phyloP scores from a whole-genome alignment of 1,140 invertebrate genomes.

The Ganaspis sp. region DNA sequence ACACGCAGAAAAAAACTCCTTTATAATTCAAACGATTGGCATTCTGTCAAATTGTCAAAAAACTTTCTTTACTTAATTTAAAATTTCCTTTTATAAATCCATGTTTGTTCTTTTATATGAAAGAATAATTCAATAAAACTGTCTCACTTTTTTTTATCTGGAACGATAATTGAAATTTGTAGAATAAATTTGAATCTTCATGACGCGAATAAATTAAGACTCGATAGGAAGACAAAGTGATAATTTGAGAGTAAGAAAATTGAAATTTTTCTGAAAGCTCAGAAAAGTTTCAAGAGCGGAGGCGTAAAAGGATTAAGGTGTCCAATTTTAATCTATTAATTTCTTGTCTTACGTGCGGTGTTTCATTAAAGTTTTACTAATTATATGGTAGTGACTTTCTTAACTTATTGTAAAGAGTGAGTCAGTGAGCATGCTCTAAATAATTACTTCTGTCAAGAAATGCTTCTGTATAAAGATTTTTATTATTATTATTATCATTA shows the following conservation, averaged over 20 bases:
- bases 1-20: too few species aligned
- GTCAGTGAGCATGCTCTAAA: too few species aligned
- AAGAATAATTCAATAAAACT: not conserved
- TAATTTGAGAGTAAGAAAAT: slow-evolving; percentile 12
- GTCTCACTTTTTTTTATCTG: not conserved
- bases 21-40: too few species aligned
- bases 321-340: not conserved
- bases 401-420: too few species aligned
- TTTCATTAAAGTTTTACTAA: slow-evolving; percentile 12
- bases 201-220: slow-evolving; percentile 3
- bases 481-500: too few species aligned
- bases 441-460: too few species aligned
- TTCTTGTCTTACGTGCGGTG: not conserved
- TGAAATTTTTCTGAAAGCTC: not conserved
- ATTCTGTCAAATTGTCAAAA: too few species aligned
- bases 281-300: not conserved
- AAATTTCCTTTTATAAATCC: not conserved
- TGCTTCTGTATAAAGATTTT: too few species aligned
- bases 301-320: not conserved
- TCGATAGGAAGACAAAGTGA: not conserved
- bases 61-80: too few species aligned
- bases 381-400: not conserved
- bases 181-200: slow-evolving; percentile 1
- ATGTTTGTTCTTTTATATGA: not conserved
- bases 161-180: not conserved